phyloP scores from a whole-genome alignment of 2,113 vertebrate species.

The Aleadryas rufinucha region DNA sequence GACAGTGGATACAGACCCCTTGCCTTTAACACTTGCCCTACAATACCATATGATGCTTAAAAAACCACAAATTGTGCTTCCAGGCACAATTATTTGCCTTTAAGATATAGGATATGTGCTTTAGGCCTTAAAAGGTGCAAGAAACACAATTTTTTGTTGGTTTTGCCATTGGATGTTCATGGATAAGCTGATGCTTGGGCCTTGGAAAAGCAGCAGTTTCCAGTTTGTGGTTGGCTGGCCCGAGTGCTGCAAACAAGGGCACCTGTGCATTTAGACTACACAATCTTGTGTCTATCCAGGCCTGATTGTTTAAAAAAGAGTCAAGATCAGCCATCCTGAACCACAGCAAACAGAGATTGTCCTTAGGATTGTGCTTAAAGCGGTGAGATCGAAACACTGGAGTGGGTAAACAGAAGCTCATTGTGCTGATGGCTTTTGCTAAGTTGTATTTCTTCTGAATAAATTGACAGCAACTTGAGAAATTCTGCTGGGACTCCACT shows the following conservation, averaged over 20 bases:
- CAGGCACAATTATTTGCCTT: neutral
- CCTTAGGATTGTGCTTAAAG: neutral
- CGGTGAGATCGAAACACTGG: neutral
- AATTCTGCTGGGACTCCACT: neutral
- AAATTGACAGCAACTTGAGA: neutral
- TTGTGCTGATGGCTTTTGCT: neutral
- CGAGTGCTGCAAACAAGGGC: neutral
- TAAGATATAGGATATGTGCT: neutral
- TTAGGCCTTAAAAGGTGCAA: neutral
- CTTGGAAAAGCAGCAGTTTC: neutral
- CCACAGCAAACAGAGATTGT: neutral
- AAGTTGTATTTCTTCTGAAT: neutral
- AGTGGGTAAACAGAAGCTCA: neutral
- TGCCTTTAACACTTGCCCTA: neutral
- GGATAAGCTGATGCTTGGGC: neutral
- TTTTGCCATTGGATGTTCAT: neutral
- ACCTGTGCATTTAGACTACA: neutral
- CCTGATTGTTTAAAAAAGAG: neutral
- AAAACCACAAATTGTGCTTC: neutral
- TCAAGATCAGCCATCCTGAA: neutral
- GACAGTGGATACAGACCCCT: neutral
- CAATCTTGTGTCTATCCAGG: neutral
- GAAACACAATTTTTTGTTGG: neutral
- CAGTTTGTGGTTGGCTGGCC: neutral
- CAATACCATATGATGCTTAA: neutral